Conservation (phyloP, 2,797 vertebrate species). For the Lithobates sylvaticus region DNA sequence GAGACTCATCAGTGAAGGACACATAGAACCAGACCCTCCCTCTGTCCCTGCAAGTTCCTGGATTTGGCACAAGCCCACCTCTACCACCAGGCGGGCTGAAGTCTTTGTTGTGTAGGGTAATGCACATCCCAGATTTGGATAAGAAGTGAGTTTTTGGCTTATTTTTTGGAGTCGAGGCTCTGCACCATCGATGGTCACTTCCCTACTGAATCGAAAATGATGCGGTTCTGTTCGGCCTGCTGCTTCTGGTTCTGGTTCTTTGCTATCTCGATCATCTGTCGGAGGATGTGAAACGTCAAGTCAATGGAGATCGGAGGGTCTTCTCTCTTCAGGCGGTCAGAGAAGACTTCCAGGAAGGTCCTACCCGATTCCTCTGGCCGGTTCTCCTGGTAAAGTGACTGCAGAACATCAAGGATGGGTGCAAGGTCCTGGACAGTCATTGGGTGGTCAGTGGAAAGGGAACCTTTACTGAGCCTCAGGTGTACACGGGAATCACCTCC, state of each 20-base stretch:
- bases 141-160: constrained; percentile 1
- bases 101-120: background rate
- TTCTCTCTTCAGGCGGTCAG: constrained; percentile 76
- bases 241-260: constrained; percentile 86
- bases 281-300: constrained; percentile 93
- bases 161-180: background rate
- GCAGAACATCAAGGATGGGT: constrained; percentile 61
- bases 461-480: constrained; percentile 55
- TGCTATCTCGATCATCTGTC: constrained; percentile 91
- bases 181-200: constrained; percentile 74
- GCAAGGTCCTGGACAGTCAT: constrained; percentile 60
- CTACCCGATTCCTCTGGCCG: constrained; percentile 56
- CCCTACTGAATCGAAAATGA: constrained; percentile 88
- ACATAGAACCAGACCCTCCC: constrained; percentile 14
- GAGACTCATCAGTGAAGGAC: background rate
- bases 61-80: background rate
- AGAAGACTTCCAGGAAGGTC: constrained; percentile 61
- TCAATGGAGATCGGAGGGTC: constrained; percentile 92
- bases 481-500: constrained; percentile 57
- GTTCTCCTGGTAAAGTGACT: constrained; percentile 46
- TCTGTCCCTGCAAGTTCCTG: constrained; percentile 9
- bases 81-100: background rate
- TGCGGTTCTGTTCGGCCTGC: constrained; percentile 88
- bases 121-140: constrained; percentile 1
- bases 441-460: constrained; percentile 50